Evolutionary conservation across 2,113 vertebrate genomes (phyloP), one percentile per base, ranked within the genome.

Genomic region (Carlito syrichta): DNA sequence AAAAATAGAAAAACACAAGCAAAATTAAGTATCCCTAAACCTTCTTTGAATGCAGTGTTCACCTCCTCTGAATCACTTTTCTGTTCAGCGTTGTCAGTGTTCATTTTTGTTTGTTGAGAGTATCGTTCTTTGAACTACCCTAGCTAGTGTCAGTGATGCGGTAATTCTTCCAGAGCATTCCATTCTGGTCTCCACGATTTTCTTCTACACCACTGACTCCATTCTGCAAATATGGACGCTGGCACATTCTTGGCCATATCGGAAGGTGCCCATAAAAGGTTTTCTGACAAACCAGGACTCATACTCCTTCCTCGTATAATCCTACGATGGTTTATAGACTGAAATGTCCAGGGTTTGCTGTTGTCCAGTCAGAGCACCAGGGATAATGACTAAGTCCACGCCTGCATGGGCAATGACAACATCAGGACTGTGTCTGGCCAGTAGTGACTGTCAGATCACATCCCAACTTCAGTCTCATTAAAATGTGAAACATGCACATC

Each of bases 1-100:
- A 45, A 30, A 74, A 79, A 43, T 76, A 69, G 52, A 84, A 91
- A 91, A 94, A 93, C 30, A 7, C 76, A 66, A 78, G 38, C 58
- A 86, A 92, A 78, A 74, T 25, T 63, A 76, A 79, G n/a, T 68
- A 38, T 71, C 62, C 45, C 94, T 89, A 93, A 95, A 38, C 35
- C 12, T 79, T 91, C 77, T 93, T 77, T 60, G 76, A 71, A 95
- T 73, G 86, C 60, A 11, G 23, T 8, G 14, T n/a, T 62, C 48
- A 9, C 54, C 66, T 95, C 48, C 38, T 71, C 40, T 25, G n/a
- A 77, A 58, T 48, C 40, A 32, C 38, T 79, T 76, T 77, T 50
- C 63, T 76, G n/a, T 32, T 81, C 76, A 11, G 35, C 73, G 9
- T 32, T 32, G 38, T 52, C 32, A 8, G 35, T 0, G 4, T 2